Conservation (phyloP, 2,113 vertebrate genomes). For the Tinamus guttatus region DNA sequence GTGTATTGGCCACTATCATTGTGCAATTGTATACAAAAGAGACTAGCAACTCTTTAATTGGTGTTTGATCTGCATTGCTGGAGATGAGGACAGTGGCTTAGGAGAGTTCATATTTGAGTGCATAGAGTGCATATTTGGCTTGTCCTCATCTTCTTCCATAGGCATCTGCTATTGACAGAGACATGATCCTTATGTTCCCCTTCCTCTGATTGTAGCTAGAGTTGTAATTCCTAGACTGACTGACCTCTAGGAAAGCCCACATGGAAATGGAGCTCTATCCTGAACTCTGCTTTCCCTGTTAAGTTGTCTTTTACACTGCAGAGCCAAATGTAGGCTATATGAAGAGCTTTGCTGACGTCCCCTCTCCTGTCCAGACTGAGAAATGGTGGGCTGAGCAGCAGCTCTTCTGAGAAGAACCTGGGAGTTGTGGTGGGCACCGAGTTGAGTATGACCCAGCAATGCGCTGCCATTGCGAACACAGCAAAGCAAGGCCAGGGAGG, state of each 20-base stretch:
- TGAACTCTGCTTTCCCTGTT: neutral
- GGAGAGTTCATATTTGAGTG: too few relatives aligned
- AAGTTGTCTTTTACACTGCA: neutral
- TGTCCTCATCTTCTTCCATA: neutral
- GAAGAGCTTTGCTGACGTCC: neutral
- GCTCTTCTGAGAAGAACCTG: neutral
- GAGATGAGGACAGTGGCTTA: neutral
- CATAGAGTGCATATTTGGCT: neutral
- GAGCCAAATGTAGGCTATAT: neutral
- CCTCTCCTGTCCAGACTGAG: neutral
- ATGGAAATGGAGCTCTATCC: neutral
- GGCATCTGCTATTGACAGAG: neutral
- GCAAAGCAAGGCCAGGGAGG: neutral
- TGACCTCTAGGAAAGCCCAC: neutral
- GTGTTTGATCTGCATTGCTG: neutral
- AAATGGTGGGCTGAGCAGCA: neutral
- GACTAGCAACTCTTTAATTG: neutral
- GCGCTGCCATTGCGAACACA: neutral
- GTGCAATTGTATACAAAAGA: neutral
- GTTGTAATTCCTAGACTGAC: neutral
- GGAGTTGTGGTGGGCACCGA: too few relatives aligned
- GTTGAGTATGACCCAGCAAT: fast-evolving
- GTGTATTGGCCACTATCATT: neutral
- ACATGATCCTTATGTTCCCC: neutral
- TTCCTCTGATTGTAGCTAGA: neutral